phyloP scores from a whole-genome alignment of 2,113 vertebrate genomes.

The Caloenas nicobarica region DNA sequence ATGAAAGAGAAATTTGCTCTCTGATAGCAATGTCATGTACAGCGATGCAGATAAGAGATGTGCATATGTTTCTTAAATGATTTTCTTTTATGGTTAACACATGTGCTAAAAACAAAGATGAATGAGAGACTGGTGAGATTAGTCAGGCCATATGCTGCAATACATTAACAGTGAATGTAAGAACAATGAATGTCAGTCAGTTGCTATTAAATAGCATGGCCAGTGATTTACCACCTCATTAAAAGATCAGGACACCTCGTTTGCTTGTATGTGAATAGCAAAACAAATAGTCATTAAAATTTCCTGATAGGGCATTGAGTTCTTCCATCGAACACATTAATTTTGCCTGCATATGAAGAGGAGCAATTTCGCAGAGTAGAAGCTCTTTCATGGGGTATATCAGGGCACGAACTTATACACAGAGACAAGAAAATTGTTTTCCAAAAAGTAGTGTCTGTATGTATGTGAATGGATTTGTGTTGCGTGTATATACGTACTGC shows the following conservation, averaged over 20 bases:
- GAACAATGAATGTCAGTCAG: slow-evolving; percentile 30
- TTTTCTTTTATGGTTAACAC: neutral
- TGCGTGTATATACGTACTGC: neutral
- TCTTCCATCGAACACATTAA: neutral
- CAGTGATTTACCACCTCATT: slow-evolving; percentile 37
- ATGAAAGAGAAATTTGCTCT: neutral
- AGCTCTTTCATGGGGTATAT: neutral
- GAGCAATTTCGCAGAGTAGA: neutral
- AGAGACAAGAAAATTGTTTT: neutral
- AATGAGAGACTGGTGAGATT: slow-evolving; percentile 26
- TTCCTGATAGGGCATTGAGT: neutral
- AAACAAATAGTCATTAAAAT: slow-evolving; percentile 28
- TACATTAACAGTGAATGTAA: neutral
- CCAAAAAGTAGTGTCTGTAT: neutral
- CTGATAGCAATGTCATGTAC: neutral
- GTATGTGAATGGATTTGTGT: neutral
- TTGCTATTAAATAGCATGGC: slow-evolving; percentile 26
- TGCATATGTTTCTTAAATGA: slow-evolving; percentile 4
- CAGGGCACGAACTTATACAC: fast-evolving
- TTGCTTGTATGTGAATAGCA: slow-evolving; percentile 3
- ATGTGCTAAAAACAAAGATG: neutral
- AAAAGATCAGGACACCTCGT: neutral
- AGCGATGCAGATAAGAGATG: neutral
- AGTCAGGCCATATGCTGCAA: neutral
- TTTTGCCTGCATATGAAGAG: neutral